Conservation (phyloP, 2,888 invertebrate species). For the Coleophora flavipennella region DNA sequence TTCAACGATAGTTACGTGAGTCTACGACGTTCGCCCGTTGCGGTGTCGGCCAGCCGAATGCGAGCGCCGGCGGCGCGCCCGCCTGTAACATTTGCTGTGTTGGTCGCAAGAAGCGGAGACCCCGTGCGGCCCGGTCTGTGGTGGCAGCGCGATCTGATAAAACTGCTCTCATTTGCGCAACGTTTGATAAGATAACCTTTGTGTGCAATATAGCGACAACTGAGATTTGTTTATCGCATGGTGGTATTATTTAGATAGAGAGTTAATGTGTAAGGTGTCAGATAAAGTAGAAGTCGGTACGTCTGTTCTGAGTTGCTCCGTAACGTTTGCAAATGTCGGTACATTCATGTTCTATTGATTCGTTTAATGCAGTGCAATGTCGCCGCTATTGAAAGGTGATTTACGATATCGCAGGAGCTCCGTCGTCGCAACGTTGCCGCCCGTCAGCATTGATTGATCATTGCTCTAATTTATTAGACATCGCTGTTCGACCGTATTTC, state of each 20-base stretch:
- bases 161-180: conserved; percentile 64
- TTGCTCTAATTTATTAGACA: conserved; percentile 25
- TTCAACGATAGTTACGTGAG: conserved; percentile 62
- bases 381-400: conserved; percentile 4
- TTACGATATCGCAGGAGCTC: conserved; percentile 8
- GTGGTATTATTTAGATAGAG: conserved; percentile 20
- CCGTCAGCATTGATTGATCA: conserved; percentile 23
- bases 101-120: conserved; percentile 27
- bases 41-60: conserved; percentile 57
- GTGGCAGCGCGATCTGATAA: conserved; percentile 37
- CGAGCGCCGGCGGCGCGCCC: conserved; percentile 15
- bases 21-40: conserved; percentile 64
- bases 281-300: too few species aligned
- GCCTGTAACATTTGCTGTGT: conserved; percentile 43
- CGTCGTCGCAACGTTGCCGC: background rate
- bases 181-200: conserved; percentile 58
- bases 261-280: conserved; percentile 1
- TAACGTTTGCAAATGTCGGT: too few species aligned
- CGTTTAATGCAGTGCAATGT: conserved; percentile 8
- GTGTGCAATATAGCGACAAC: conserved; percentile 50
- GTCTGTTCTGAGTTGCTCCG: too few species aligned
- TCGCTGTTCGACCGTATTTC: background rate
- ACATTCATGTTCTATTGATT: conserved; percentile 1
- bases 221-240: conserved; percentile 59
- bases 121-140: too few species aligned